Percentiles rank a stretch among this genome's conserved stretches.
These are phyloP conservation scores for Myiozetetes cayanensis DNA, from an alignment of 2,113 vertebrate species.

Conservation along the genomic window DNA sequence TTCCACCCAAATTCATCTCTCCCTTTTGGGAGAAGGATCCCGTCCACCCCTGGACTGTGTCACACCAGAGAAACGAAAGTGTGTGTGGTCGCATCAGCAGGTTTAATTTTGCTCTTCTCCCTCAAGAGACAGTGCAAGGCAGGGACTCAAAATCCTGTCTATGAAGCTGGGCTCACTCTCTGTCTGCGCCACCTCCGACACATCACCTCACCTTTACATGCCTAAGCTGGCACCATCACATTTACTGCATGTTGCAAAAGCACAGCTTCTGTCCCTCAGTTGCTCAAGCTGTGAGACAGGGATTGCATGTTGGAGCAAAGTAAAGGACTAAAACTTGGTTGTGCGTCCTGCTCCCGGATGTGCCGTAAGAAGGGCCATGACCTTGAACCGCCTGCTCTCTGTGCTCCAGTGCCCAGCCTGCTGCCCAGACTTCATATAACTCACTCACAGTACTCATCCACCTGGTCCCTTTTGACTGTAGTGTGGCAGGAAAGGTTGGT, in stretches of 20 bases:
- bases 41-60: not conserved
- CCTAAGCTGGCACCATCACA: not conserved
- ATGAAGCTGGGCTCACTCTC: not conserved
- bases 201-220: not conserved
- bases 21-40: not conserved
- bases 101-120: not conserved
- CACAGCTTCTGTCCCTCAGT: not conserved
- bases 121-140: not conserved
- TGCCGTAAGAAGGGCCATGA: not conserved
- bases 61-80: not conserved
- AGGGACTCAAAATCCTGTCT: not conserved
- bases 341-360: not conserved
- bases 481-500: not conserved
- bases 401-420: not conserved
- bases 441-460: not conserved
- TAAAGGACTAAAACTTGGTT: not conserved
- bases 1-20: not conserved
- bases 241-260: not conserved
- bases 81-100: not conserved
- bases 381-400: slow-evolving; percentile 15
- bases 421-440: not conserved
- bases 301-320: not conserved
- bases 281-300: not conserved
- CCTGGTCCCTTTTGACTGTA: not conserved
- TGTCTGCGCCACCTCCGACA: accelerated